Base-by-base conservation (phyloP, 2,113 vertebrate species). In the Nyctereutes procyonoides region DNA sequence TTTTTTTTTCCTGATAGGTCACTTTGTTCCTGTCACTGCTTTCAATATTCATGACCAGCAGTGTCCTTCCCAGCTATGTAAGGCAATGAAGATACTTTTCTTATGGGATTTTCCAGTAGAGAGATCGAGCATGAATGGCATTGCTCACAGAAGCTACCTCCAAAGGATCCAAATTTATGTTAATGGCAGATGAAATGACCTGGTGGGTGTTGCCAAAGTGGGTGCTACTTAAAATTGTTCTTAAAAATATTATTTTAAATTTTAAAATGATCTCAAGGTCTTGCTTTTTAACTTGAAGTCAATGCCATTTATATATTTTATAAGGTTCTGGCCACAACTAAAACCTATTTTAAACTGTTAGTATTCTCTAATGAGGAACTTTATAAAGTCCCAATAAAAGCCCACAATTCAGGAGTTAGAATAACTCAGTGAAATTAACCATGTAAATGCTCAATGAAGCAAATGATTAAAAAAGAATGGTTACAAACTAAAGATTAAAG, bases 341-440 rank as follows among this genome's bases (percentile, higher is more conserved):
- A 95, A 74, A 53, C 80, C n/a, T 89, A 63, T 96, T 97, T 98
- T 90, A 79, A 94, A 71, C 35, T 38, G 16, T 83, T 92, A 93
- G 58, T 92, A 35, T 88, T 97, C 32, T 84, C 14, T 96, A 90
- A 90, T 63, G 69, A 95, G 56, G 43, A 90, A 96, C 22, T 93
- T 96, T 90, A 80, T 82, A 87, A 96, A 94, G 43, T 96, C 19
- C 74, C 87, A 71, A 95, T 94, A 58, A 97, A 97, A 96, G 35
- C 14, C 85, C 90, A 65, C 48, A 92, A 74, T 83, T 95, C 63
- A 83, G 43, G 58, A 96, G 83, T 92, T 88, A 96, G 80, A 96
- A 96, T 96, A 96, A 97, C 92, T 88, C 48, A 81, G 88, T 97
- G 88, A 96, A 97, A 88, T 97, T 98, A 97, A 87, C 96, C 97